phyloP scores from a whole-genome alignment of 2,797 vertebrate species.

The Holocentrus rufus region DNA sequence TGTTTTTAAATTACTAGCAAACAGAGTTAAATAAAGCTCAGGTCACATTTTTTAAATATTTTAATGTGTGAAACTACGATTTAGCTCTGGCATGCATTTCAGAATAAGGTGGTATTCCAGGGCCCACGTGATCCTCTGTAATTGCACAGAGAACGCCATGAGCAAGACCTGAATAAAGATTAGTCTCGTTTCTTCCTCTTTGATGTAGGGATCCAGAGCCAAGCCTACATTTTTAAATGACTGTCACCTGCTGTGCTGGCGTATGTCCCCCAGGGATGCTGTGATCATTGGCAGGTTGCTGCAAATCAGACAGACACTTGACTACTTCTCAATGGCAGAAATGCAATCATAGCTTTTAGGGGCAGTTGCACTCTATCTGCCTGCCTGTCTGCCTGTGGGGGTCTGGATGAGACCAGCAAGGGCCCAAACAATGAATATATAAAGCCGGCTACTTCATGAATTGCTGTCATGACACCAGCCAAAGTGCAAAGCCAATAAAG shows the following conservation, averaged over 20 bases:
- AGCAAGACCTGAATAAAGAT: conserved; percentile 72
- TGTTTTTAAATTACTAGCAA: conserved; percentile 35
- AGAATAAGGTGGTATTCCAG: conserved; percentile 47
- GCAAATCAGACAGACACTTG: conserved; percentile 67
- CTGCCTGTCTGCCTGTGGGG: conserved; percentile 37
- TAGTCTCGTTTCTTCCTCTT: conserved; percentile 66
- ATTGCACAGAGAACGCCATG: conserved; percentile 56
- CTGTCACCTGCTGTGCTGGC: conserved; percentile 74
- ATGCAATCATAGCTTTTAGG: conserved; percentile 28
- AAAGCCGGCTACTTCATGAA: conserved; percentile 13
- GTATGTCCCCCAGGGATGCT: conserved; percentile 66
- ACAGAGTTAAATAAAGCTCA: conserved; percentile 20
- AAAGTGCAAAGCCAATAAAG: conserved; percentile 11
- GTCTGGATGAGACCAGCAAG: conserved; percentile 39
- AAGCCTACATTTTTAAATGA: conserved; percentile 72
- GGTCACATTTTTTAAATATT: conserved; percentile 1
- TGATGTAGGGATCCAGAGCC: conserved; percentile 70
- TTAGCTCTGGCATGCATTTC: conserved; percentile 28
- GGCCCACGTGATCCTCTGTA: conserved; percentile 53
- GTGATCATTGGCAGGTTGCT: conserved; percentile 71
- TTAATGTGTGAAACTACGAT: conserved; percentile 41
- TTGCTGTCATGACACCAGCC: conserved; percentile 8
- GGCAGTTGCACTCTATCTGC: conserved; percentile 41
- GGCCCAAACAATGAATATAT: conserved; percentile 41
- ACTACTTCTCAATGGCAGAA: conserved; percentile 63